Evolutionary conservation across 2,113 vertebrate genomes (phyloP).

Genomic region (Actinemys pallida): DNA sequence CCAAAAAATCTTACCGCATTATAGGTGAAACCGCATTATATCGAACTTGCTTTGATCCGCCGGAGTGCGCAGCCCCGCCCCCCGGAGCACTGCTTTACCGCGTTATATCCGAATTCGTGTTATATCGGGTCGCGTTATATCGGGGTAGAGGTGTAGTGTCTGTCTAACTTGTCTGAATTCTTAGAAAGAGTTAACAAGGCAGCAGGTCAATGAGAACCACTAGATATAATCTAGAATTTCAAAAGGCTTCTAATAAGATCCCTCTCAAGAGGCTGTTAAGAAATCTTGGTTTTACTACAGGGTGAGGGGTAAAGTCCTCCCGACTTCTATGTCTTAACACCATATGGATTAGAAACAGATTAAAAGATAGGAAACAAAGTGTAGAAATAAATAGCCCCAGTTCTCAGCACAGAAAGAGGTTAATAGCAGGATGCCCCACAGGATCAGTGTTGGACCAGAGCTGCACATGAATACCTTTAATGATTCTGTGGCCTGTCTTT

Average conservation of each 20-base stretch:
- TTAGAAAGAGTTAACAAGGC: not conserved
- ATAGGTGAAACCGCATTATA: no score
- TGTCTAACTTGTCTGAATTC: not conserved
- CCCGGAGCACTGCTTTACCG: no score
- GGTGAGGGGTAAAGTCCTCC: not conserved
- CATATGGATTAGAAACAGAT: not conserved
- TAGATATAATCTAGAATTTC: not conserved
- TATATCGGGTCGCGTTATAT: no score
- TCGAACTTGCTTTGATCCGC: no score
- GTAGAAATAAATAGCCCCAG: not conserved
- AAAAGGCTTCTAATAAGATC: constrained; percentile 9
- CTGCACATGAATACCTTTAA: not conserved
- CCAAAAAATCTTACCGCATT: no score
- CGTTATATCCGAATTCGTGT: no score
- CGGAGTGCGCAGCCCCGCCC: no score
- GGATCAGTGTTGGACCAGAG: not conserved
- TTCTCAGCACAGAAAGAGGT: not conserved
- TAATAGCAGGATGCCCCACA: not conserved
- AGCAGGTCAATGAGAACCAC: not conserved
- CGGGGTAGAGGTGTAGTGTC: not conserved
- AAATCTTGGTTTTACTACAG: not conserved
- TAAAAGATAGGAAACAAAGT: constrained; percentile 7
- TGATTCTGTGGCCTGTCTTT: not conserved
- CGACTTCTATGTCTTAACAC: constrained; percentile 9
- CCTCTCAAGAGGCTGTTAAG: constrained; percentile 8